Percentiles rank a stretch among this genome's conserved stretches.
Conservation (phyloP, 2,888 invertebrate genomes). For the Coenonympha arcania region DNA sequence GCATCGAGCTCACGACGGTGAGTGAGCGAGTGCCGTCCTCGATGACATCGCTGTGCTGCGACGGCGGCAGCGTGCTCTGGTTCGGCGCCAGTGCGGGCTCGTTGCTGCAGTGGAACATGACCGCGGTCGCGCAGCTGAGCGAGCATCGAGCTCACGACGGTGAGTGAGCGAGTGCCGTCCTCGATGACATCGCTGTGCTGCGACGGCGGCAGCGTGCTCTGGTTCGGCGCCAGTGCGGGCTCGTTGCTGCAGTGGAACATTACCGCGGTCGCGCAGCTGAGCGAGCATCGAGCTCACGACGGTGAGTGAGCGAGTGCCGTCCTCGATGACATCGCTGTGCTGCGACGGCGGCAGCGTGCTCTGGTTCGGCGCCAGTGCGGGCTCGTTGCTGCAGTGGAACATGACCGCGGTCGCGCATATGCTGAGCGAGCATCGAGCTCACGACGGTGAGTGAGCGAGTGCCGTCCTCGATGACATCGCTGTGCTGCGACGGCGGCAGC, state of each 20-base stretch:
- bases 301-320: constrained; percentile 49
- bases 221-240: no score
- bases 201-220: no score
- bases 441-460: constrained; percentile 71
- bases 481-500: constrained; percentile 60
- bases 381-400: constrained; percentile 69
- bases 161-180: constrained; percentile 38
- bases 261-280: no score
- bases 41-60: constrained; percentile 64
- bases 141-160: constrained; percentile 77
- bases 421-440: constrained; percentile 68
- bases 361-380: constrained; percentile 65
- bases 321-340: constrained; percentile 54
- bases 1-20: constrained; percentile 78
- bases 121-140: constrained; percentile 58
- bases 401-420: constrained; percentile 64
- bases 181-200: constrained; percentile 52
- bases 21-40: constrained; percentile 51
- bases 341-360: constrained; percentile 60
- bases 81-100: constrained; percentile 63
- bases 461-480: constrained; percentile 38
- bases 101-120: constrained; percentile 69
- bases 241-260: no score
- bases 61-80: constrained; percentile 56
- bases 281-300: no score